Percentiles rank a stretch among this genome's conserved stretches.
These are phyloP conservation scores for Gymnoscopelus microlampas DNA, from an alignment of 2,797 vertebrate genomes.

Conservation along the genomic window DNA sequence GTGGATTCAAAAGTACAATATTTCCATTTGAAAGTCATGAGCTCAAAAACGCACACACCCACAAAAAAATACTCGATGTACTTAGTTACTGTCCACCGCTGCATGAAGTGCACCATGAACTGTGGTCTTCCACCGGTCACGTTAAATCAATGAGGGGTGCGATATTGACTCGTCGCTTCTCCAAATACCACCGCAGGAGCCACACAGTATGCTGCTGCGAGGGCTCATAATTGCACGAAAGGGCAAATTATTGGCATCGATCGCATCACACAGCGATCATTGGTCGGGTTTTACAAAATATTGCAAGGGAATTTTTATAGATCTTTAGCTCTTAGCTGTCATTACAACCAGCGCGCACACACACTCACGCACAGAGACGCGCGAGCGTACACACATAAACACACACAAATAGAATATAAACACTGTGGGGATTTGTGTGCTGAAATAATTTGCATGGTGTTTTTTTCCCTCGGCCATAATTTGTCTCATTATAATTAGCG, in stretches of 20 bases:
- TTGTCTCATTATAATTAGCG: background rate
- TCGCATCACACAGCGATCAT: background rate
- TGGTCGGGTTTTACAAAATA: background rate
- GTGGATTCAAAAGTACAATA: too few relatives aligned
- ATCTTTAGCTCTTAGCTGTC: too few relatives aligned
- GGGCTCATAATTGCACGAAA: background rate
- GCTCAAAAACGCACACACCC: too few relatives aligned
- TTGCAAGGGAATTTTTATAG: too few relatives aligned
- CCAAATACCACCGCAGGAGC: slow-evolving; percentile 1
- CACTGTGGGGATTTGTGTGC: background rate
- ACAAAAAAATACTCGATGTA: too few relatives aligned
- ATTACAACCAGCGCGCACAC: background rate
- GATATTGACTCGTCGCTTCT: background rate
- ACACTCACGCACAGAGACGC: slow-evolving; percentile 1
- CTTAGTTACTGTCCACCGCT: too few relatives aligned
- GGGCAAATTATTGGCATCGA: slow-evolving; percentile 6
- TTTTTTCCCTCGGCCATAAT: slow-evolving; percentile 8
- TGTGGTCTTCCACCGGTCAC: slow-evolving; percentile 13
- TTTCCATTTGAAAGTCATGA: too few relatives aligned
- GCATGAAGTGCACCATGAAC: slow-evolving; percentile 24
- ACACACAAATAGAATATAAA: background rate
- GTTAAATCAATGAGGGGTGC: slow-evolving; percentile 37
- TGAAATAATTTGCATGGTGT: background rate
- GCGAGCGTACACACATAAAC: too few relatives aligned
- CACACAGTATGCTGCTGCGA: background rate